These are phyloP conservation scores for Misgurnus mizolepis DNA, from an alignment of 2,113 vertebrate genomes.

Conservation along the genomic window DNA sequence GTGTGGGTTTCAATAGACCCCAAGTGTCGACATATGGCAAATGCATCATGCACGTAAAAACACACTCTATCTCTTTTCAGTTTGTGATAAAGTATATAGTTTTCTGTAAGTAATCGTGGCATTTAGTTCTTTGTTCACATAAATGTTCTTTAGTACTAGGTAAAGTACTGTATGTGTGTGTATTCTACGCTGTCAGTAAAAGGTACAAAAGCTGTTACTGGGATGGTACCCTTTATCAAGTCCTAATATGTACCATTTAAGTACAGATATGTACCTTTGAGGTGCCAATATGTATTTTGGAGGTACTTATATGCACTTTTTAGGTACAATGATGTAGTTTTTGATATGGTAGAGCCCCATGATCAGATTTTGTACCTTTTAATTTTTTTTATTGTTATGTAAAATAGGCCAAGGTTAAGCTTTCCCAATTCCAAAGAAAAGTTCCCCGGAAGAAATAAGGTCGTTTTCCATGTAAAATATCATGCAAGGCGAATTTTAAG, in stretches of 20 bases:
- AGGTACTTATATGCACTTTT: too few species aligned
- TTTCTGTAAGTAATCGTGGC: too few species aligned
- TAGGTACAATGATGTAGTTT: too few species aligned
- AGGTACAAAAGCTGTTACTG: too few species aligned
- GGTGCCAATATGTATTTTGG: too few species aligned
- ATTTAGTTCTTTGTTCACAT: too few species aligned
- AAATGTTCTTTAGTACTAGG: neutral
- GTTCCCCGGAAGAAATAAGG: neutral
- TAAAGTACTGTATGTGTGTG: neutral
- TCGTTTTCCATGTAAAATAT: neutral
- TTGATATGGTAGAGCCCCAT: too few species aligned
- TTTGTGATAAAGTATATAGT: too few species aligned
- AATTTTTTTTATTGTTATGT: neutral
- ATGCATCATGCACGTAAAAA: neutral
- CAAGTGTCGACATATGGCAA: neutral
- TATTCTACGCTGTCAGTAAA: neutral
- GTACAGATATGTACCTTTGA: too few species aligned
- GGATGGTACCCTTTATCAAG: too few species aligned
- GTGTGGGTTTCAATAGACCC: constrained; percentile 23
- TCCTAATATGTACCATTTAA: too few species aligned
- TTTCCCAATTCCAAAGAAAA: neutral
- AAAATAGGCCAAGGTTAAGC: neutral
- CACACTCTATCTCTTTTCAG: neutral
- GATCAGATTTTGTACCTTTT: too few species aligned
- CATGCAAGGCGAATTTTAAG: neutral